Conservation (phyloP, 2,797 vertebrate species). For the Malacoraja senta region DNA sequence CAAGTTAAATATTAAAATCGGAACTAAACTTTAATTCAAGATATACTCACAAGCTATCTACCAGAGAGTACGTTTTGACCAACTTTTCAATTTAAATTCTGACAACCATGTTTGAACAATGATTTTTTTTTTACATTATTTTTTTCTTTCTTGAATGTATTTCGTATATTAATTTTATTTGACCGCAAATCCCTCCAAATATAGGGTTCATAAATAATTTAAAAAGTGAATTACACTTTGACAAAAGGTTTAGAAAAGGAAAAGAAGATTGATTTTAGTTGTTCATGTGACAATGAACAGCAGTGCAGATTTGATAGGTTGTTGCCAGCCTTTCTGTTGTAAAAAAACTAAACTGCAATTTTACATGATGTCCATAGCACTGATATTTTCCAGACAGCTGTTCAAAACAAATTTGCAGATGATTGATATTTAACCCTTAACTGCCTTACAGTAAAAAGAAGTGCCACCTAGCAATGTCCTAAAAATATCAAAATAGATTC, state of each 20-base stretch:
- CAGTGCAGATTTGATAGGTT: not conserved
- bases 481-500: not conserved
- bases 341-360: not conserved
- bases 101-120: no score
- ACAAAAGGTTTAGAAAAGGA: not conserved
- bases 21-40: no score
- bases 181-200: not conserved
- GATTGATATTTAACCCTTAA: not conserved
- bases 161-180: not conserved
- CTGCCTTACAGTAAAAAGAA: not conserved
- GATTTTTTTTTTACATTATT: no score
- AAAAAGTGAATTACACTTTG: not conserved
- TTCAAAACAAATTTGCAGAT: not conserved
- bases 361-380: not conserved
- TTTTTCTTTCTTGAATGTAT: no score
- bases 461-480: not conserved
- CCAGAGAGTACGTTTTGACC: no score
- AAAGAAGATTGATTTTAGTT: not conserved
- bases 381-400: not conserved
- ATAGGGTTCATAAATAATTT: not conserved
- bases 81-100: no score
- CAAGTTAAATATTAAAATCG: no score
- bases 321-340: not conserved
- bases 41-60: no score
- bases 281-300: not conserved